Evolutionary conservation across 2,888 invertebrate genomes (phyloP), one percentile per base, ranked within the genome.

Genomic region (Dioctria linearis): DNA sequence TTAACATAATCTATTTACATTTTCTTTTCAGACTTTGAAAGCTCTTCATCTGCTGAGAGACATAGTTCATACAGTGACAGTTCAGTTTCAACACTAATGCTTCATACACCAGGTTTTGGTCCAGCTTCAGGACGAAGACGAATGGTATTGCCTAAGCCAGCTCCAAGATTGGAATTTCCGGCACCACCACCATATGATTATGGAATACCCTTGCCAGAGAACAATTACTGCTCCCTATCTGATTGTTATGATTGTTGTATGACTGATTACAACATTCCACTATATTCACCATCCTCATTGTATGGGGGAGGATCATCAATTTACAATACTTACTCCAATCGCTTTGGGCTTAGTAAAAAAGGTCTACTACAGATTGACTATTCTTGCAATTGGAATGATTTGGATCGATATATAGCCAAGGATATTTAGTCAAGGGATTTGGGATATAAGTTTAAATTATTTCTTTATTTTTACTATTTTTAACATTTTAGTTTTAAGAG

Each of bases 291-390:
- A n/a, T 78, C 82, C 13, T 73, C 75, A 4, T 11, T 67, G 43
- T 79, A 82, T 79, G 76, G 79, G 4, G 78, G 82, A 80, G 85
- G 84, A 80, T 86, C 86, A 9, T 88, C 88, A 84, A 85, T 88
- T 85, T 87, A 88, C 83, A 85, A 86, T 83, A 88, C 86, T 85
- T 88, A 87, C 83, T 85, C 85, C 9, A 86, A 86, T 85, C 88
- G 87, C 85, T 88, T 95, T 88, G 94, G 94, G 83, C 89, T 95
- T 82, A 95, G 94, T 85, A 93, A 93, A 85, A 94, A 95, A 86
- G 95, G 95, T 78, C 93, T 95, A 85, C 90, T 95, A 69, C 94
- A 95, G 89, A 95, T 95, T 84, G 95, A 95, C 87, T 95, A 95
- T 86, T 94, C 94, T 2, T 94, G 93, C 88, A 95, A 94, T 88